Conservation (phyloP, 2,797 vertebrate genomes). For the Mallotus villosus region DNA sequence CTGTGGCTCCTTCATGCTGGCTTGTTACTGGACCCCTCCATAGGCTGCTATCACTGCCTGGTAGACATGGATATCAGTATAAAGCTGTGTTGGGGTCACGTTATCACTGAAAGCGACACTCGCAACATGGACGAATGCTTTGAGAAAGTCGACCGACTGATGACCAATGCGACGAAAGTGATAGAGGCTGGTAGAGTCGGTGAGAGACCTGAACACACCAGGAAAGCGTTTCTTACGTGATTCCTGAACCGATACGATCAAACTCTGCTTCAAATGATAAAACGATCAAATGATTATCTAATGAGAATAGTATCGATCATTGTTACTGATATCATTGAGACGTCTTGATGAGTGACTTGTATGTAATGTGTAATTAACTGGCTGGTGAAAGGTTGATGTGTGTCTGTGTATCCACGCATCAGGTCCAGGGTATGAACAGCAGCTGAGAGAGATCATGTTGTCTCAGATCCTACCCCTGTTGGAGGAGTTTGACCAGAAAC, state of each 20-base stretch:
- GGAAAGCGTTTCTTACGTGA: neutral
- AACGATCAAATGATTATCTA: no score
- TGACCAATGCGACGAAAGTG: constrained; percentile 57
- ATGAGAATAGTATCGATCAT: no score
- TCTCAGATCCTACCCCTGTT: constrained; percentile 60
- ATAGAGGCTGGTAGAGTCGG: constrained; percentile 70
- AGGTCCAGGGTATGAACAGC: constrained; percentile 67
- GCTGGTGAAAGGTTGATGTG: neutral
- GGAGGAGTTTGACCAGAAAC: constrained; percentile 59
- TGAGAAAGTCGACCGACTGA: constrained; percentile 55
- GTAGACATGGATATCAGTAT: constrained; percentile 31
- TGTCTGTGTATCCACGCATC: neutral
- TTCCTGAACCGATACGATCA: neutral
- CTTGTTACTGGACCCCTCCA: constrained; percentile 39
- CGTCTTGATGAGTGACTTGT: neutral
- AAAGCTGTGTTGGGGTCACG: constrained; percentile 63
- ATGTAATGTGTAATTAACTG: neutral
- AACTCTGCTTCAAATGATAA: no score
- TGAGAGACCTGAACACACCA: constrained; percentile 36
- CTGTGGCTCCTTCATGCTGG: constrained; percentile 45
- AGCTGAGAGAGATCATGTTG: constrained; percentile 63
- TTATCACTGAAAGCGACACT: constrained; percentile 38
- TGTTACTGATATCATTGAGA: no score
- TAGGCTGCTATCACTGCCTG: constrained; percentile 70
- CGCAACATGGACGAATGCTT: constrained; percentile 65